phyloP scores from a whole-genome alignment of 2,888 invertebrate species.

The Eledone cirrhosa region DNA sequence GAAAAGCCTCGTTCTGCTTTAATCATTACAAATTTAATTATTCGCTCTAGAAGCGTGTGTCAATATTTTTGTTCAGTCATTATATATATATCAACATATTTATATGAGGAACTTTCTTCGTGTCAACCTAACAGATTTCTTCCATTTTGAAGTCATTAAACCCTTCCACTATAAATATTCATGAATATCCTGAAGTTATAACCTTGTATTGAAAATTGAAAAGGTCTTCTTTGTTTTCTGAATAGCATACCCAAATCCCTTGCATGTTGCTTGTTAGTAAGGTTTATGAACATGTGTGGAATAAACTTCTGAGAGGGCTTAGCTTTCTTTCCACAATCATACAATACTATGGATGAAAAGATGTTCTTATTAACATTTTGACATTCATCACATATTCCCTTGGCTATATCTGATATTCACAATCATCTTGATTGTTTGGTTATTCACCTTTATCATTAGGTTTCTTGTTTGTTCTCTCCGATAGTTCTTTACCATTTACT shows the following conservation, averaged over 20 bases:
- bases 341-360: too few species aligned
- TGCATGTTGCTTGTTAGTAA: not conserved
- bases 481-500: too few species aligned
- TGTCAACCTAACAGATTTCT: not conserved
- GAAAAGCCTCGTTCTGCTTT: not conserved
- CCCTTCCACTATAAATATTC: not conserved
- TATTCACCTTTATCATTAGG: too few species aligned
- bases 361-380: too few species aligned
- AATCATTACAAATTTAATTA: not conserved
- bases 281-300: not conserved
- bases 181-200: not conserved
- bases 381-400: too few species aligned
- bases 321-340: too few species aligned
- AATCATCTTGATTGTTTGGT: too few species aligned
- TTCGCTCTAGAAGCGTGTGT: not conserved
- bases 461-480: too few species aligned
- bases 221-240: not conserved
- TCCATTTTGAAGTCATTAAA: not conserved
- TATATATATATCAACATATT: not conserved
- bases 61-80: not conserved
- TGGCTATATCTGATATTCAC: too few species aligned
- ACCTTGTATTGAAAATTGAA: not conserved
- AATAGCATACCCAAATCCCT: not conserved
- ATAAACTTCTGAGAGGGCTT: too few species aligned
- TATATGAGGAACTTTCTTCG: not conserved